Conservation (phyloP, 2,797 vertebrate species). For the Gouania willdenowi region DNA sequence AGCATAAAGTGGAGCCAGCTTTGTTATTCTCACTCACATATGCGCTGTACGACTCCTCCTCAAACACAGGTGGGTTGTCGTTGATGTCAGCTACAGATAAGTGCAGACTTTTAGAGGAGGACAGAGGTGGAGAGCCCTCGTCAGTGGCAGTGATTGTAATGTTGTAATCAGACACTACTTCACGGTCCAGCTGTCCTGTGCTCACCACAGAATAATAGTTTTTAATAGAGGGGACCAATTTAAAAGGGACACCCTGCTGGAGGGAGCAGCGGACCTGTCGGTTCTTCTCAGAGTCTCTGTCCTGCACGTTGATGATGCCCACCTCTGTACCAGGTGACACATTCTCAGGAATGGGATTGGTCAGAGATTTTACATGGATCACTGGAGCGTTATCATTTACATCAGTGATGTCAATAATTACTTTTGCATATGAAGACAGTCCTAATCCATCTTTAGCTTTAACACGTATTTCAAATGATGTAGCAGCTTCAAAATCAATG, state of each 20-base stretch:
- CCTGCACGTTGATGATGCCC: conserved; percentile 65
- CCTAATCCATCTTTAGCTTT: conserved; percentile 74
- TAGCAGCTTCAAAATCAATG: conserved; percentile 59
- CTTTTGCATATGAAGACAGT: conserved; percentile 48
- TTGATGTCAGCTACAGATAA: conserved; percentile 45
- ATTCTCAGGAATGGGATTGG: conserved; percentile 67
- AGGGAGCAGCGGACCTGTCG: conserved; percentile 56
- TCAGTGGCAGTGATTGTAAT: conserved; percentile 51
- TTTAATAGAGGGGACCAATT: conserved; percentile 29
- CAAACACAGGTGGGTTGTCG: conserved; percentile 53
- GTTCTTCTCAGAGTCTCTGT: conserved; percentile 68
- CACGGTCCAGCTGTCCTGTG: conserved; percentile 8
- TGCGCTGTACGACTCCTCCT: conserved; percentile 39
- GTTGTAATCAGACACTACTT: conserved; percentile 46
- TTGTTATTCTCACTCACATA: conserved; percentile 50
- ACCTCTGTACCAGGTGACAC: conserved; percentile 49
- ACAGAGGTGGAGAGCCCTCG: conserved; percentile 30
- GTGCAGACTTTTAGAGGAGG: conserved; percentile 16
- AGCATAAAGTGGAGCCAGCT: conserved; percentile 42
- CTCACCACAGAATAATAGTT: conserved; percentile 36
- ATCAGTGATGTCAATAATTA: conserved; percentile 67
- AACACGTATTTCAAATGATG: conserved; percentile 62
- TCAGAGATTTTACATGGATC: conserved; percentile 65
- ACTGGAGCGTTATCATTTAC: conserved; percentile 77
- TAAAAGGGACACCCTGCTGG: conserved; percentile 64